A percentile compares a stretch with the other conserved stretches of the same genome.
Conservation (phyloP, 2,113 vertebrate species). For the Larimichthys polyactis region DNA sequence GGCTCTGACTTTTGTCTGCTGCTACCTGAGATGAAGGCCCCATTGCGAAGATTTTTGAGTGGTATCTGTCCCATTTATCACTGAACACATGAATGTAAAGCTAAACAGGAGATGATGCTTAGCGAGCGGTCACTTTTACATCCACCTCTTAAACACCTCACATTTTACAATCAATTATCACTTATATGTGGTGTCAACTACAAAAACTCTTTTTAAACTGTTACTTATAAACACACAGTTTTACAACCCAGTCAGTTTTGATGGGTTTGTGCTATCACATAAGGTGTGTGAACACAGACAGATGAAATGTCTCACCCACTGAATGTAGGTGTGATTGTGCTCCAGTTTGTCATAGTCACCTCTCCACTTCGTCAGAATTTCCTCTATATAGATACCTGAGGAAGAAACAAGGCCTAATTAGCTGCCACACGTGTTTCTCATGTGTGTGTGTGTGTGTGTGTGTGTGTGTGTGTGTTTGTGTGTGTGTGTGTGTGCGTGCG, state of each 20-base stretch:
- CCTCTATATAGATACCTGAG: slow-evolving; percentile 96
- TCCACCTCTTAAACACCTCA: neutral
- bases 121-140: neutral
- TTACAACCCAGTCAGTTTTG: neutral
- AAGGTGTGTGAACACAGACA: neutral
- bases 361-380: slow-evolving; percentile 97
- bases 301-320: slow-evolving; percentile 89
- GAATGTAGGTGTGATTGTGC: slow-evolving; percentile 98
- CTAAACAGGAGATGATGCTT: neutral
- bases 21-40: neutral
- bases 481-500: too few species aligned
- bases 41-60: neutral
- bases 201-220: neutral
- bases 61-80: too few species aligned
- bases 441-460: slow-evolving; percentile 10
- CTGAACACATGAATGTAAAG: neutral
- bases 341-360: slow-evolving; percentile 98
- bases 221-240: neutral
- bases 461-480: too few species aligned
- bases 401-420: slow-evolving; percentile 28
- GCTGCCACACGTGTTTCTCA: neutral
- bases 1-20: neutral
- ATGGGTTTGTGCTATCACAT: neutral
- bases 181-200: neutral
- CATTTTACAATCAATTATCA: neutral